Base-by-base conservation (phyloP, 2,888 invertebrate species). In the Lampropteryx suffumata region DNA sequence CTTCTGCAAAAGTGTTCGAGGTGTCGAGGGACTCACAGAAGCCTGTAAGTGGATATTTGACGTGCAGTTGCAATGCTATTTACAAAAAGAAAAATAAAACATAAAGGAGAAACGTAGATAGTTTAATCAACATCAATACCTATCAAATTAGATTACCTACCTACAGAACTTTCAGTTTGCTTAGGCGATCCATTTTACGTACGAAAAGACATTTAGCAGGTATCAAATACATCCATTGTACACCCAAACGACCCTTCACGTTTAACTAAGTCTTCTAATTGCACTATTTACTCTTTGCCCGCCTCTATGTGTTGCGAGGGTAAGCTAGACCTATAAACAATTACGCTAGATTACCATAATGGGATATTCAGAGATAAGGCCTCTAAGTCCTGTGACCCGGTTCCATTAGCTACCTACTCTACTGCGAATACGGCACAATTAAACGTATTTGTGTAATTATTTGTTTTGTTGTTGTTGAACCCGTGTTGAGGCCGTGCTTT, bases 321-420 rank as follows among this genome's bases (percentile, higher is more conserved):
- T 45, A 29, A 36, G 63, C 51, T 55, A 65, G 61, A 57, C 61
- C 62, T 56, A 65, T 67, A 69, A 72, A 73, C 71, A 71, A 73
- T 77, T 74, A 71, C 57, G 55, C 59, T 60, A 67, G 65, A 74
- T 75, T 70, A 73, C 62, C 70, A 67, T 71, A 72, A 64, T 63
- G 65, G 64, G 54, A 62, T 61, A 64, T 58, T 54, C 55, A 61
- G 55, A 58, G 65, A 71, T 69, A 65, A 68, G 62, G 42, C 55
- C 29, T 24, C 24, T 57, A 0, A 37, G 17, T 28, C 39, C 28
- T 42, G 35, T 49, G 53, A 54, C 54, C 54, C 42, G 34, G 41
- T 42, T 48, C 39, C 33, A 41, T 55, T 48, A 53, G 32, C 50
- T 39, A 13, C 8, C 26, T 34, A 39, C 40, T 48, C 45, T 35